Base-by-base conservation (phyloP, 2,888 invertebrate species). In the Amphimallon solstitiale region DNA sequence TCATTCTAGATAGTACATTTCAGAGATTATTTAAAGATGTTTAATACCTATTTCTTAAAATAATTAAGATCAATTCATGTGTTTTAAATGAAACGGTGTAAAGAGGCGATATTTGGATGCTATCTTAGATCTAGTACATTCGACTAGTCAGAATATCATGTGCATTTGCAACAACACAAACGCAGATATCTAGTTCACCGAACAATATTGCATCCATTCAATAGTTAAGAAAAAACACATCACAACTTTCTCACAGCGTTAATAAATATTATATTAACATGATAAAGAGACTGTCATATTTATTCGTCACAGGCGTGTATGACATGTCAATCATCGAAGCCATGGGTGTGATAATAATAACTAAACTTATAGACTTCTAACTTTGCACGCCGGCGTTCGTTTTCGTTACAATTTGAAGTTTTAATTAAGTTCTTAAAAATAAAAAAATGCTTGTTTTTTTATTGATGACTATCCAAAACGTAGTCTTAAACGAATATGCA, bases 301-400 rank as follows among this genome's bases (percentile, higher is more conserved):
- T 63, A 63, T 63, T 63, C 63, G 63, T 54, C 63, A 63, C 63
- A 63, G 63, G 63, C 63, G 54, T 52, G 52, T 54, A 49, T 65
- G 49, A 65, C 14, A 29, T 56, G 56, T 65, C 64, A 65, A 65
- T 65, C 64, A 65, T 48, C 40, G 46, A 54, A 56, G 52, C 59
- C 59, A 37, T 56, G 48, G 54, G 54, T 52, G 63, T 23, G 34
- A 65, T 21, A 46, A n/a, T 56, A 64, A 64, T 59, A 65, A 65
- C 51, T 51, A 40, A 23, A 46, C 21, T 40, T 37, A 40, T 62
- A 49, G 49, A 40, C 49, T 62, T 62, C 48, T 34, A 62, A 14
- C 49, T 38, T 38, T 40, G 35, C 7, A 5, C 40, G 5, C 14
- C 14, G 29, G 21, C 51, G 48, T 62, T 14, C 62, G 2, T 10